Evolutionary conservation across 2,797 vertebrate genomes (phyloP).

Genomic region (Pantherophis alleghaniensis): DNA sequence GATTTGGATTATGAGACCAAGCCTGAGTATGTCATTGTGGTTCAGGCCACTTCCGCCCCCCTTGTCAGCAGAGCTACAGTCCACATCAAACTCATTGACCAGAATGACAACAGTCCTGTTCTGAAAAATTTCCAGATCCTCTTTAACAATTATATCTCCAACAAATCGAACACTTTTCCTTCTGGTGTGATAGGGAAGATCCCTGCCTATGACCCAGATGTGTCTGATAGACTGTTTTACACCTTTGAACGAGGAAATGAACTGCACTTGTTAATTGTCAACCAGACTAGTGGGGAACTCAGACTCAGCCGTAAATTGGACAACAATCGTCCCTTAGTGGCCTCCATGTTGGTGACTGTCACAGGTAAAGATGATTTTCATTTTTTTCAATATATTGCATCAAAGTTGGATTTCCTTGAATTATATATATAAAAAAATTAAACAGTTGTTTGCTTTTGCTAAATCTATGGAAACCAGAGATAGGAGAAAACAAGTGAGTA

Average conservation of each 20-base stretch:
- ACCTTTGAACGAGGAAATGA: conserved; percentile 95
- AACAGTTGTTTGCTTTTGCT: rapidly evolving
- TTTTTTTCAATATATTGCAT: background rate
- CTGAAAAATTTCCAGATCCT: conserved; percentile 97
- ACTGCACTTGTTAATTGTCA: conserved; percentile 91
- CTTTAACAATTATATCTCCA: conserved; percentile 98
- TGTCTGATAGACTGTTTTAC: conserved; percentile 92
- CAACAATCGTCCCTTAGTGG: conserved; percentile 96
- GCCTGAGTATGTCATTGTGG: conserved; percentile 92
- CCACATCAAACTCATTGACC: conserved; percentile 89
- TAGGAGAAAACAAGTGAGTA: background rate
- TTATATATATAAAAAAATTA: rapidly evolving
- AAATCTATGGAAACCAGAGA: background rate
- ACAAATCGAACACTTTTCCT: conserved; percentile 95
- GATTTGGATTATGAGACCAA: conserved; percentile 94
- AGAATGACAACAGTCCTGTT: conserved; percentile 94
- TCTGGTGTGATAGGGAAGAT: conserved; percentile 91
- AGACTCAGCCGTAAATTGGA: conserved; percentile 94
- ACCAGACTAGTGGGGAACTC: conserved; percentile 95
- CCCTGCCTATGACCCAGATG: conserved; percentile 93
- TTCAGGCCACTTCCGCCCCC: conserved; percentile 97
- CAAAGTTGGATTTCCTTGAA: background rate
- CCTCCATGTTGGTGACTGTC: conserved; percentile 95
- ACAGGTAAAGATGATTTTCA: conserved; percentile 83
- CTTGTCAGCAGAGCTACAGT: conserved; percentile 94